Conservation (phyloP, 2,113 vertebrate genomes). For the Xiphias gladius region DNA sequence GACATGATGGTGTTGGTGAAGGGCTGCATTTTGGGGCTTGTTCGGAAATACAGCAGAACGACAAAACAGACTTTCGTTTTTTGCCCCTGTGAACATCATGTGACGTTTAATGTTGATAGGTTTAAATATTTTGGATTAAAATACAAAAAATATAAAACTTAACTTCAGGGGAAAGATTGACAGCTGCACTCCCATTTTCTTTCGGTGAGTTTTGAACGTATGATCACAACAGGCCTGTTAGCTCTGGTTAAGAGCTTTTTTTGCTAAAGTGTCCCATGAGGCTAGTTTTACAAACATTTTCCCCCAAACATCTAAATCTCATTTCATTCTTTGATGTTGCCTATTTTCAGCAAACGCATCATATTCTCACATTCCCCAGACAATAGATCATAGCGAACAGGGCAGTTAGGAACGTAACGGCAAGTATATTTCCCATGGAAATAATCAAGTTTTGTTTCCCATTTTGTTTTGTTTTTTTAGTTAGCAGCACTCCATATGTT, state of each 20-base stretch:
- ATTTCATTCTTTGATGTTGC: conserved; percentile 36
- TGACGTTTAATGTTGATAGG: background rate
- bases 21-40: background rate
- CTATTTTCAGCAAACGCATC: conserved; percentile 48
- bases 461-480: conserved; percentile 41
- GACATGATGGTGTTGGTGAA: background rate
- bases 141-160: background rate
- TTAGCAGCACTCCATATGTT: conserved; percentile 38
- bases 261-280: conserved; percentile 6
- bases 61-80: background rate
- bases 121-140: background rate
- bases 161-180: background rate
- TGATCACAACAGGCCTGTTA: background rate
- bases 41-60: background rate
- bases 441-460: conserved; percentile 23
- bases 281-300: conserved; percentile 15
- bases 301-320: conserved; percentile 21
- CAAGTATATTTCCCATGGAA: conserved; percentile 64
- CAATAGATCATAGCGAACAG: conserved; percentile 54
- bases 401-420: conserved; percentile 51
- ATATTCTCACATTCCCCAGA: conserved; percentile 61
- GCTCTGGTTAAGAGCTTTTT: conserved; percentile 18
- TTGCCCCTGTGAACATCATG: background rate
- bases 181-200: background rate
- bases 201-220: background rate